Evolutionary conservation across 2,888 invertebrate genomes (phyloP), one percentile per base, ranked within the genome.

Genomic region (Carabus problematicus): DNA sequence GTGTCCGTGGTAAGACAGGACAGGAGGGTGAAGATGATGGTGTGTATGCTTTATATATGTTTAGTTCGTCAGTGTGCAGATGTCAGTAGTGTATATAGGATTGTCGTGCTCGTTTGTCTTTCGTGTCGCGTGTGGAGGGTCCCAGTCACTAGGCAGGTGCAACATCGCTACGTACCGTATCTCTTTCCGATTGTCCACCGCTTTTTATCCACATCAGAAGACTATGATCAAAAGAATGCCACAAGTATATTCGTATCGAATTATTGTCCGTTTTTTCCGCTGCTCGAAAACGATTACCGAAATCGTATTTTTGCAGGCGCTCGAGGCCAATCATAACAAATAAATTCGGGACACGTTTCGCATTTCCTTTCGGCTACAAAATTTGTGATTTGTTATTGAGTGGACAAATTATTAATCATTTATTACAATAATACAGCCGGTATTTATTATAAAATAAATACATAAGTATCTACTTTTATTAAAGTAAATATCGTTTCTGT

Each of bases 61-160:
- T 29, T 29, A 29, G 29, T 29, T 29, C 19, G 18, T 16, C 59
- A 40, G 9, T 56, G 42, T 45, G 64, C 64, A 64, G 64, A 64
- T 64, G 64, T 64, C 64, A 45, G 12, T 12, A 47, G 9, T 47
- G n/a, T 47, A 29, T 29, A 29, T 29, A 29, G 29, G 40, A 61
- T 19, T 42, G 42, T n/a, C 59, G 41, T 42, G 39, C 49, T 62
- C 64, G 56, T 64, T 62, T 64, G 64, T 64, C 64, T 56, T 64
- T 18, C 55, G 16, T 14, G 19, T 64, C 64, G 64, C 64, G 64
- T 64, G 64, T 54, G 64, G 63, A 63, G 41, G 63, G 63, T 64
- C 64, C 39, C 19, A 41, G 56, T 55, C 64, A 40, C 7, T n/a
- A 64, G 64, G 55, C 64, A 64, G 64, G 55, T 55, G 64, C 62